Evolutionary conservation across 2,113 vertebrate species (phyloP).

Genomic region (Upupa epops): DNA sequence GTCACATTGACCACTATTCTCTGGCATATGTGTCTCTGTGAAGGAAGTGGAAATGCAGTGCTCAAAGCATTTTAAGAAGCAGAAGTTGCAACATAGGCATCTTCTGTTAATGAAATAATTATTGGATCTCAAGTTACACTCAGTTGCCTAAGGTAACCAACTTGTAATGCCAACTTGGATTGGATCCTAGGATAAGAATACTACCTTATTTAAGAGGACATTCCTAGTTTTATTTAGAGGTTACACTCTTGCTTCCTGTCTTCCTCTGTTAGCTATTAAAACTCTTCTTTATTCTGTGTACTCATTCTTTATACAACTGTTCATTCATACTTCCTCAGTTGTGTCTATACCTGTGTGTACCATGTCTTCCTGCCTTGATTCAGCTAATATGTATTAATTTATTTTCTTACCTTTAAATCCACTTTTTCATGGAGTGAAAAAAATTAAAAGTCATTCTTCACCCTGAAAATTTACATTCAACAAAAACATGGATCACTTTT

Average conservation of each 20-base stretch:
- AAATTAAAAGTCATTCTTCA: neutral
- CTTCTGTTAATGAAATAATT: neutral
- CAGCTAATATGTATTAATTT: neutral
- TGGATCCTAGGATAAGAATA: neutral
- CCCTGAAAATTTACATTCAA: neutral
- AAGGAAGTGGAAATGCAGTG: too few relatives aligned
- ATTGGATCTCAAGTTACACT: neutral
- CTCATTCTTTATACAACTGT: neutral
- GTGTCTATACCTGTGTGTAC: accelerated
- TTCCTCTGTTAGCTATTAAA: neutral
- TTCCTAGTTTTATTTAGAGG: neutral
- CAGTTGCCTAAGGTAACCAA: neutral
- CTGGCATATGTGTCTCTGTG: too few relatives aligned
- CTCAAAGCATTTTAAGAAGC: neutral
- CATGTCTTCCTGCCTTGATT: neutral
- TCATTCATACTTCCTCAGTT: neutral
- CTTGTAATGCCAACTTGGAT: too few relatives aligned
- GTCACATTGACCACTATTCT: too few relatives aligned
- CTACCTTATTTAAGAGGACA: neutral
- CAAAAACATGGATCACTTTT: neutral
- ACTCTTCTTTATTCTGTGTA: neutral
- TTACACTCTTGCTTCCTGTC: neutral
- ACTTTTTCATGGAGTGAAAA: neutral
- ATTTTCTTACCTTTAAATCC: neutral
- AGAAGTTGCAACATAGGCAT: neutral